Percentiles rank a stretch among this genome's conserved stretches.
Conservation (phyloP, 1,140 invertebrate genomes). For the Ladona fulva region DNA sequence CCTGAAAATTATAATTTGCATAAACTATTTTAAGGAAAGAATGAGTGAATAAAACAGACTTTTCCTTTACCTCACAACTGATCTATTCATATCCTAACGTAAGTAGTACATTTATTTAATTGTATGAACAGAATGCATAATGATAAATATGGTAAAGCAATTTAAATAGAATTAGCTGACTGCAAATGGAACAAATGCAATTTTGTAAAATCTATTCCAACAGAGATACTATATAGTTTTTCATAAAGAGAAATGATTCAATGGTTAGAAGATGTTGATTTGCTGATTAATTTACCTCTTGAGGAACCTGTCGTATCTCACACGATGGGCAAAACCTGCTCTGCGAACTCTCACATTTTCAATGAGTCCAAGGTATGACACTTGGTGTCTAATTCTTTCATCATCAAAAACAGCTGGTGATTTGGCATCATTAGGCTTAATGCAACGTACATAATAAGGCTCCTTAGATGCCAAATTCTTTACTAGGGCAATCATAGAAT, state of each 20-base stretch:
- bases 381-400: slow-evolving; percentile 75
- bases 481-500: slow-evolving; percentile 85
- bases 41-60: not conserved
- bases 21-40: not conserved
- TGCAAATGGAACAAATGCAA: too few species aligned
- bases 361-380: slow-evolving; percentile 78
- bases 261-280: too few species aligned
- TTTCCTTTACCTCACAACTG: not conserved
- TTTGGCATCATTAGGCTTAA: slow-evolving; percentile 92
- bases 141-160: too few species aligned
- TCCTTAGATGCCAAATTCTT: slow-evolving; percentile 83
- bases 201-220: too few species aligned
- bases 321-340: slow-evolving; percentile 87
- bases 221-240: too few species aligned
- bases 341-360: slow-evolving; percentile 89
- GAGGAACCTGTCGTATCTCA: slow-evolving; percentile 80
- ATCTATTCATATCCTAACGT: too few species aligned
- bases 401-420: slow-evolving; percentile 70
- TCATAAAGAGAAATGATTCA: too few species aligned
- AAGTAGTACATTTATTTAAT: too few species aligned
- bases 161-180: too few species aligned
- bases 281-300: slow-evolving; percentile 44
- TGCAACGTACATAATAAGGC: slow-evolving; percentile 92
- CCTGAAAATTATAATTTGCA: slow-evolving; percentile 41
- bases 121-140: too few species aligned